Base-by-base conservation (phyloP, 2,797 vertebrate species). In the Gadopsis marmoratus region DNA sequence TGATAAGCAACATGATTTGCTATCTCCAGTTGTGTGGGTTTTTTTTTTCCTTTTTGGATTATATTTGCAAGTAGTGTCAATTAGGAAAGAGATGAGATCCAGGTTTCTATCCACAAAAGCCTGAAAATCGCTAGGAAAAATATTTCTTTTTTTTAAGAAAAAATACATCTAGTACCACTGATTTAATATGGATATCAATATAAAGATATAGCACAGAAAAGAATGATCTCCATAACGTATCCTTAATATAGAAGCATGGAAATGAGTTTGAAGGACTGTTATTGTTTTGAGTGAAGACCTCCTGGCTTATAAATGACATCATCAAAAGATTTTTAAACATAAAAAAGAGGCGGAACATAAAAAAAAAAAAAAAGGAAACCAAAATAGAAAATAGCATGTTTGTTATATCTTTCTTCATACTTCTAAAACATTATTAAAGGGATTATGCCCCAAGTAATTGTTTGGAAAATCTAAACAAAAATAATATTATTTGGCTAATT, bases 41-140 rank as follows among this genome's bases (percentile, higher is more conserved):
- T 61, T 33, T 8, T 37, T 61, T 29, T 9, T 39, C 17, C 3
- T 41, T 87, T 78, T 65, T 54, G 10, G 60, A 65, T 23, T 55
- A 19, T 50, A 79, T 53, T 63, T 56, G 17, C 64, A 56, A 74
- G 50, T 16, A 6, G 21, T 50, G 47, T 77, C 59, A 60, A 39
- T 66, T 50, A 58, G 45, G n/a, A 33, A 60, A 41, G 12, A 78
- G 14, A 76, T 69, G 75, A 81, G 69, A 88, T 81, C 37, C 66
- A 61, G n/a, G 78, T 86, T 85, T 60, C 64, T 62, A 76, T 63
- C 43, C 56, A 59, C 50, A 80, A 70, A n/a, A 63, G 78, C 65
- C 59, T 78, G 71, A 85, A 89, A 86, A 88, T 77, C 10, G 11
- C 82, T 78, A 83, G 63, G 76, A 90, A 91, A 92, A 94, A 91